These are phyloP conservation scores for Excalfactoria chinensis DNA, from an alignment of 2,113 vertebrate genomes.

Conservation along the genomic window DNA sequence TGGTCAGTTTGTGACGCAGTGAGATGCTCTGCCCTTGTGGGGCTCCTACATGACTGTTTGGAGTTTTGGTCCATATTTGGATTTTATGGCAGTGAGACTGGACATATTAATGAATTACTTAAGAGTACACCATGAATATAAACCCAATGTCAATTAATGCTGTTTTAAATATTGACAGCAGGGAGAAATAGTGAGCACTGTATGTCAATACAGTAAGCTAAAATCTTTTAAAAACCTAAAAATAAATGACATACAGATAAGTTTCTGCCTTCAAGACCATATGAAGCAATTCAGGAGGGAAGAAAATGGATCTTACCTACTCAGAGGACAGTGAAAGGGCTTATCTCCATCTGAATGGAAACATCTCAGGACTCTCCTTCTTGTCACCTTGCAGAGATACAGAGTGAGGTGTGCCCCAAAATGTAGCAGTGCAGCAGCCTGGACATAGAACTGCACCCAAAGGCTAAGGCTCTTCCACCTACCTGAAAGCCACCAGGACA, in stretches of 20 bases:
- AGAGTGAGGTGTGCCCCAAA: neutral
- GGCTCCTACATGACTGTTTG: neutral
- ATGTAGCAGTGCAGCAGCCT: neutral
- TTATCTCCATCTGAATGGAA: neutral
- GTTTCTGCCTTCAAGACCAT: neutral
- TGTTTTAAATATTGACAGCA: slow-evolving; percentile 18
- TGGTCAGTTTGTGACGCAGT: neutral
- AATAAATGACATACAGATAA: neutral
- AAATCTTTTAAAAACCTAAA: slow-evolving; percentile 26
- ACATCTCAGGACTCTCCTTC: neutral
- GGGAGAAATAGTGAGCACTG: slow-evolving; percentile 5
- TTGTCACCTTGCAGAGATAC: neutral
- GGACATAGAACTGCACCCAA: neutral
- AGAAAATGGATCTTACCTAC: neutral
- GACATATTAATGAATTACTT: neutral
- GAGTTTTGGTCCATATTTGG: neutral
- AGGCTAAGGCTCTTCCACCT: neutral
- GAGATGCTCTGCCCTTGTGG: neutral
- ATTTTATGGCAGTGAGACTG: neutral
- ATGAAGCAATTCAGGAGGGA: neutral
- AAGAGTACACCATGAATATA: neutral
- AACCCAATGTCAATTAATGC: slow-evolving; percentile 16
- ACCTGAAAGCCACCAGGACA: neutral
- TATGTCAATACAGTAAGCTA: neutral
- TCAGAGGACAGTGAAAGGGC: neutral